A percentile compares a stretch with the other conserved stretches of the same genome.
phyloP scores from a whole-genome alignment of 2,888 invertebrate species.

The Drosophila acutilabella region DNA sequence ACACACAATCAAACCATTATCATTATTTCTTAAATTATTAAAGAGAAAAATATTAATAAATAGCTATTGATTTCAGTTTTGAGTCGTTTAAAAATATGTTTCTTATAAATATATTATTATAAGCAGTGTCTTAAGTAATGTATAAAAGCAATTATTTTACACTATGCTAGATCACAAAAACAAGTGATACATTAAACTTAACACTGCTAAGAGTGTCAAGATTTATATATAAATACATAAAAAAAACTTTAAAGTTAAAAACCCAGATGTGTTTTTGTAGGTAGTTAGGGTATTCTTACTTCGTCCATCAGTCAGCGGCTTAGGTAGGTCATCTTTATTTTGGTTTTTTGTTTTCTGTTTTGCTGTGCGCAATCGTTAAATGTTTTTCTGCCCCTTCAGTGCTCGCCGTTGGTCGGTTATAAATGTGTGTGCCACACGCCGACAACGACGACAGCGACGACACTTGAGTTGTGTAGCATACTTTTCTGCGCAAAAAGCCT shows the following conservation, averaged over 20 bases:
- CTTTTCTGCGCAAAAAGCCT: slow-evolving; percentile 72
- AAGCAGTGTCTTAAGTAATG: too few species aligned
- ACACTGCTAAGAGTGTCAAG: too few species aligned
- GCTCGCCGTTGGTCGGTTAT: slow-evolving; percentile 47
- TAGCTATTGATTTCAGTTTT: too few species aligned
- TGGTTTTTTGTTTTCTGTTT: slow-evolving; percentile 23
- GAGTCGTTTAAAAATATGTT: too few species aligned
- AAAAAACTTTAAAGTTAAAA: too few species aligned
- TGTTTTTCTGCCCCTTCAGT: slow-evolving; percentile 56
- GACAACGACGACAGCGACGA: slow-evolving; percentile 51
- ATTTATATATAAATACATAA: too few species aligned
- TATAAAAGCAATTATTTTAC: too few species aligned
- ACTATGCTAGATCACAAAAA: too few species aligned
- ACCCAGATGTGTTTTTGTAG: neutral
- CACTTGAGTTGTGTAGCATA: slow-evolving; percentile 75
- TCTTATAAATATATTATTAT: too few species aligned
- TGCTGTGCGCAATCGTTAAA: slow-evolving; percentile 64
- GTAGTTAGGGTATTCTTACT: slow-evolving; percentile 49
- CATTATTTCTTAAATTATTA: neutral
- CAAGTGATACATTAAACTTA: too few species aligned
- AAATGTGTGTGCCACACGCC: slow-evolving; percentile 61
- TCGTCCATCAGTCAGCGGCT: slow-evolving; percentile 12
- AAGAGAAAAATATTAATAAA: too few species aligned
- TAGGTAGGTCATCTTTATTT: slow-evolving; percentile 34
- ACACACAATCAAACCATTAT: neutral